Evolutionary conservation across 2,113 vertebrate species (phyloP), one percentile per base, ranked within the genome.

Genomic region (Phalacrocorax carbo): DNA sequence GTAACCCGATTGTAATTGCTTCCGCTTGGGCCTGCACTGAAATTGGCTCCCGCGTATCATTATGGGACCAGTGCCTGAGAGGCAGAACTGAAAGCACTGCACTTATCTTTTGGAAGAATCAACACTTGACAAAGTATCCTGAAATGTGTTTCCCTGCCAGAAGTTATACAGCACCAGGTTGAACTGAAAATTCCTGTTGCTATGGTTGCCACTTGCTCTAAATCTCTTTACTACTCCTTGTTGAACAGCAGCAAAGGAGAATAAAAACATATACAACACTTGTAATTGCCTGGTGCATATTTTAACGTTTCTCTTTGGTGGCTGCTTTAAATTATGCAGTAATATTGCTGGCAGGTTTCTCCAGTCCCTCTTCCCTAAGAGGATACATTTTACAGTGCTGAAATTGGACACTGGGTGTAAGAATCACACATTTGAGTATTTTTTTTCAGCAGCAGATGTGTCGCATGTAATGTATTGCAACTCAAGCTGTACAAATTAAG

Each of bases 401-500:
- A 91, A 88, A 97, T 88, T 81, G 82, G 72, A 92, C 78, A 66
- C 71, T 62, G n/a, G 11, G 29, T 92, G 87, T 87, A 81, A 73
- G 83, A 92, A 93, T 92, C 89, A 86, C 79, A 91, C 54, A 90
- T 90, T 29, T 82, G 55, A 91, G 73, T 84, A 58, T 57, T 90
- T 96, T 95, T 93, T 93, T 92, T 81, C 94, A 88, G 88, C 64
- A 90, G 82, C 61, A 76, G 72, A 80, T 30, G 6, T 75, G 87
- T 98, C 91, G 91, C 93, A 91, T 3, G 49, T 76, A 94, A 96
- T 68, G 83, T 88, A 93, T 96, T 96, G 95, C 78, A 93, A 66
- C 46, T 52, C 70, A 80, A 92, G 95, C 93, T 96, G 79, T 92
- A 96, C 97, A 96, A 98, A 96, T 94, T 95, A 96, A 97, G 77